Percentiles rank a stretch among this genome's conserved stretches.
Evolutionary conservation across 2,113 vertebrate species (phyloP).

Genomic region (Anhinga rufa): DNA sequence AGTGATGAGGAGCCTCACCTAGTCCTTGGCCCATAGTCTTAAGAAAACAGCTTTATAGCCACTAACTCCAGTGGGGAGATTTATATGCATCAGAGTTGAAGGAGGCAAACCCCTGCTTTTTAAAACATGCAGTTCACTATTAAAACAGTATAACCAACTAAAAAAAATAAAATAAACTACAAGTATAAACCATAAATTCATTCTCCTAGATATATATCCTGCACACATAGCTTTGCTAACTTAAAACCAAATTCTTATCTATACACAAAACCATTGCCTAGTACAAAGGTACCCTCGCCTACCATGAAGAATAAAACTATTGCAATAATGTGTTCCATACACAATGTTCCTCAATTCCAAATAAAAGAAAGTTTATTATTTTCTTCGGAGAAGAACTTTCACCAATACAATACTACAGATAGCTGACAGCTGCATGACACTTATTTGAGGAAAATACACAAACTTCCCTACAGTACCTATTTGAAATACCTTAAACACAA

Average conservation of each 20-base stretch:
- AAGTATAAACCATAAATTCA: background rate
- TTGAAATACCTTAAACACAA: background rate
- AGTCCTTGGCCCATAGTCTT: background rate
- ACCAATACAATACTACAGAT: background rate
- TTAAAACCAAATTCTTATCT: background rate
- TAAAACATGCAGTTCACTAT: background rate
- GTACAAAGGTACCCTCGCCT: background rate
- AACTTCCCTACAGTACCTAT: background rate
- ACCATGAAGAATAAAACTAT: background rate
- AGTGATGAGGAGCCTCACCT: background rate
- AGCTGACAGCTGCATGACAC: background rate
- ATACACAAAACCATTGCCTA: background rate
- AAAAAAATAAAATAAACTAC: background rate
- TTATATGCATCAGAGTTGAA: background rate
- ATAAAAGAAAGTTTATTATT: background rate
- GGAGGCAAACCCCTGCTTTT: background rate
- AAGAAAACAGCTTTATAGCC: background rate
- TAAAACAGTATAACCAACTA: background rate
- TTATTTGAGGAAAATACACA: background rate
- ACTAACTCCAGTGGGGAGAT: background rate
- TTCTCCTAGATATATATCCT: background rate
- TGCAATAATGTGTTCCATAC: background rate
- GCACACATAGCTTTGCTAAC: background rate
- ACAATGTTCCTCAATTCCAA: background rate
- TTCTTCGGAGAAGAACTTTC: background rate